A percentile compares a stretch with the other conserved stretches of the same genome.
Evolutionary conservation across 1,140 invertebrate genomes (phyloP).

Genomic region (Mamestra configurata): DNA sequence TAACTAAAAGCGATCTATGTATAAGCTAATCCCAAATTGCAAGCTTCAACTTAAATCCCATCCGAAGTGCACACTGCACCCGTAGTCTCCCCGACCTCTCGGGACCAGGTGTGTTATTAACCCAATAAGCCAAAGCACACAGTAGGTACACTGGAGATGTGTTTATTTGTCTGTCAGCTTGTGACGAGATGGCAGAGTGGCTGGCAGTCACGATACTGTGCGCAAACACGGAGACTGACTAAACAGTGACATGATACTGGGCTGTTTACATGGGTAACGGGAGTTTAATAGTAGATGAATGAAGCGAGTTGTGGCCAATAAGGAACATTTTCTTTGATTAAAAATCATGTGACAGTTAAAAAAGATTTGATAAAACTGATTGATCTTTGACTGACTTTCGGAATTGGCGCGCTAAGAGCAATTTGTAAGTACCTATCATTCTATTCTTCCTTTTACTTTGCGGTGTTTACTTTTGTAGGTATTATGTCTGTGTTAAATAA

Average conservation of each 20-base stretch:
- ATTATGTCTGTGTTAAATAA: no score
- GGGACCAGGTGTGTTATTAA: constrained; percentile 17
- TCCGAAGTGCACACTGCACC: no score
- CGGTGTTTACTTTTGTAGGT: no score
- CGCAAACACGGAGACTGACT: neutral
- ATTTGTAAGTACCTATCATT: no score
- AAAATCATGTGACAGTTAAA: no score
- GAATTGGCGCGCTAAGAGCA: no score
- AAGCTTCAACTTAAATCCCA: neutral
- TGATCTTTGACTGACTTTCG: no score
- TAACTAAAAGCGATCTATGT: neutral
- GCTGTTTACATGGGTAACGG: neutral
- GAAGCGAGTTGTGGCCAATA: neutral
- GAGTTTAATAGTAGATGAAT: neutral
- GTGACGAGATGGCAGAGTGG: neutral
- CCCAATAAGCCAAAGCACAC: neutral
- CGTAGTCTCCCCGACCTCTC: neutral
- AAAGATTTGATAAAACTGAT: no score
- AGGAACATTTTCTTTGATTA: neutral
- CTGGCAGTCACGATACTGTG: constrained; percentile 1
- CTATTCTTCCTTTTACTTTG: no score
- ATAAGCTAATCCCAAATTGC: neutral
- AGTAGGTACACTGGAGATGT: neutral
- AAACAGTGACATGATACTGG: constrained; percentile 26
- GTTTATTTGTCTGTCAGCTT: constrained; percentile 18